Evolutionary conservation across 2,888 invertebrate species (phyloP).

Genomic region (Lagria hirta): DNA sequence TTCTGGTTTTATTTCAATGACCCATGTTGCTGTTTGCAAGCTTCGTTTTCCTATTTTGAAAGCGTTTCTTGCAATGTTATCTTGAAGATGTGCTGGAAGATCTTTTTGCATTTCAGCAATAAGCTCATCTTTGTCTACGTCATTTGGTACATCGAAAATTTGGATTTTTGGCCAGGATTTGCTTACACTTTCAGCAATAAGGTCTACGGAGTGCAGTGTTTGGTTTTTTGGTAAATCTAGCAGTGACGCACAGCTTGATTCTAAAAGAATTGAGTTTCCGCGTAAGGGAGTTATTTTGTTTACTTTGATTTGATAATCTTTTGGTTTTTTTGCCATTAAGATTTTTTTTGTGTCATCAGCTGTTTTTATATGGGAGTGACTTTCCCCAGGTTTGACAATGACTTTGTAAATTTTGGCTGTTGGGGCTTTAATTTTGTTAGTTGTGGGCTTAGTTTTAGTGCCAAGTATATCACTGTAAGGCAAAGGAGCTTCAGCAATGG

Average conservation of each 20-base stretch:
- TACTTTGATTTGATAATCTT: conserved; percentile 2
- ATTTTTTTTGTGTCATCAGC: conserved; percentile 2
- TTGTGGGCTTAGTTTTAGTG: conserved; percentile 1
- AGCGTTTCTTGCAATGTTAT: background rate
- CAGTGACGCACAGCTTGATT: conserved; percentile 3
- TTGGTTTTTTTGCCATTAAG: conserved; percentile 1
- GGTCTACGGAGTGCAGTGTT: background rate
- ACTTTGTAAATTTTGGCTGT: conserved; percentile 1
- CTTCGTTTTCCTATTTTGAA: background rate
- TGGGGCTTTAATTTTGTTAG: background rate
- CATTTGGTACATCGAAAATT: conserved; percentile 1
- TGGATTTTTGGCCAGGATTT: conserved; percentile 5
- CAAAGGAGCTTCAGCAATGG: conserved; percentile 1
- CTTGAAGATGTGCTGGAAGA: conserved; percentile 1
- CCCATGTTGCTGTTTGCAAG: background rate
- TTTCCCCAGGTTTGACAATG: background rate
- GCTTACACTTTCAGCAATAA: background rate
- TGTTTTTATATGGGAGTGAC: background rate
- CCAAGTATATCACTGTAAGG: conserved; percentile 3
- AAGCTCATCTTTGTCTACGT: background rate
- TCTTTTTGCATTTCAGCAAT: background rate
- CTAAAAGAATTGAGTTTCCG: conserved; percentile 1
- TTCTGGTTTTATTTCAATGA: conserved; percentile 3
- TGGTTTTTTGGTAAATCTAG: conserved; percentile 1
- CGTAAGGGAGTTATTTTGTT: conserved; percentile 1